phyloP scores from a whole-genome alignment of 2,888 invertebrate genomes.

The Drosophila falleni region DNA sequence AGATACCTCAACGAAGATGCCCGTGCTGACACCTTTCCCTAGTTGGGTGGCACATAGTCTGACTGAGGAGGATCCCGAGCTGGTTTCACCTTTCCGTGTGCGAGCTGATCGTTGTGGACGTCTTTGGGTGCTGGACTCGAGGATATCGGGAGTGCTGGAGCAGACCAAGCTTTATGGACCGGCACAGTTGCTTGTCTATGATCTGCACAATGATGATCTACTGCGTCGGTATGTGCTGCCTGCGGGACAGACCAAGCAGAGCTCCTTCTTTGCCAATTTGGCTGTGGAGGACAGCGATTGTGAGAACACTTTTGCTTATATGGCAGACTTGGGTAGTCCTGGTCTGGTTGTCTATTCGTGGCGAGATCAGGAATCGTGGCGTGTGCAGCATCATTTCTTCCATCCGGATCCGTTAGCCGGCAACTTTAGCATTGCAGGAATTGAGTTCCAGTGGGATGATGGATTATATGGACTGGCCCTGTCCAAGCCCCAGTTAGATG shows the following conservation, averaged over 20 bases:
- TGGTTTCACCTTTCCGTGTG: conserved; percentile 91
- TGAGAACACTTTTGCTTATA: conserved; percentile 90
- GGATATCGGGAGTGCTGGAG: conserved; percentile 88
- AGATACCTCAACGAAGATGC: conserved; percentile 89
- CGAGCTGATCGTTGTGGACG: conserved; percentile 91
- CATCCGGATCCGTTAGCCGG: conserved; percentile 90
- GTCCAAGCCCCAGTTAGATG: conserved; percentile 88
- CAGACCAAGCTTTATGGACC: conserved; percentile 86
- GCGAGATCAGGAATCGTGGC: conserved; percentile 90
- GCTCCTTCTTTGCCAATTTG: conserved; percentile 91
- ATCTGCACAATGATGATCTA: conserved; percentile 89
- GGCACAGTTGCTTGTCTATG: conserved; percentile 90
- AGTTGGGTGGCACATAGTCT: conserved; percentile 92
- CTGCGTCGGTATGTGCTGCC: conserved; percentile 90
- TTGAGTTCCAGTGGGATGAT: conserved; percentile 91
- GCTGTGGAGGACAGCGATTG: conserved; percentile 92
- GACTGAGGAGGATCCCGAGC: conserved; percentile 87
- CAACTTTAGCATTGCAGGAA: conserved; percentile 90
- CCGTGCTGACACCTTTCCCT: conserved; percentile 91
- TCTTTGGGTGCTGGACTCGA: conserved; percentile 92
- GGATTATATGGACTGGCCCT: conserved; percentile 91
- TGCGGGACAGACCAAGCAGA: conserved; percentile 88
- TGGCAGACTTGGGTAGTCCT: conserved; percentile 90
- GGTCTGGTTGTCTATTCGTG: conserved; percentile 92
- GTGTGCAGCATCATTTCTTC: conserved; percentile 90